phyloP scores from a whole-genome alignment of 2,888 invertebrate genomes.

The Mamestra brassicae region DNA sequence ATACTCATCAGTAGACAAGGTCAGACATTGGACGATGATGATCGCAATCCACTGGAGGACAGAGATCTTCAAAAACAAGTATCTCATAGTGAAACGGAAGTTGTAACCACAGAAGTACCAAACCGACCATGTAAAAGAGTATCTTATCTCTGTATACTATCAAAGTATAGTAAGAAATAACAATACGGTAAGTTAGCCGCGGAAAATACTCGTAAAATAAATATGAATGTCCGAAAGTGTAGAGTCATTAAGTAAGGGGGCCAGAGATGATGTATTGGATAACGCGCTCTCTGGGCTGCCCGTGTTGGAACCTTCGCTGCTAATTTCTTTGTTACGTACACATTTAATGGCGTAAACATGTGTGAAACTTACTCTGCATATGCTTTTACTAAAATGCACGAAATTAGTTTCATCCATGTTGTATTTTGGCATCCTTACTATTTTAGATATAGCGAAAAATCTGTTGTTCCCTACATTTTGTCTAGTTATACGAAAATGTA shows the following conservation, averaged over 20 bases:
- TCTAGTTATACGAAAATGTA: too few relatives aligned
- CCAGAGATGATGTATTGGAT: constrained; percentile 50
- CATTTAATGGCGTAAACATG: constrained; percentile 8
- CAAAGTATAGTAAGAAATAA: constrained; percentile 44
- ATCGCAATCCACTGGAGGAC: not conserved
- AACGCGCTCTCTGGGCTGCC: constrained; percentile 36
- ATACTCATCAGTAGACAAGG: not conserved
- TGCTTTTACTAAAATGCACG: not conserved
- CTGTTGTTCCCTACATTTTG: too few relatives aligned
- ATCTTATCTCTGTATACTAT: constrained; percentile 23
- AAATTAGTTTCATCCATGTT: not conserved
- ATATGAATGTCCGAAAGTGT: constrained; percentile 55
- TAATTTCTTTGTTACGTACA: constrained; percentile 45
- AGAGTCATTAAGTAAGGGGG: constrained; percentile 59
- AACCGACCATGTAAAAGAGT: not conserved
- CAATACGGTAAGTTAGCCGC: constrained; percentile 35
- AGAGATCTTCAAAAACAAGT: constrained; percentile 2
- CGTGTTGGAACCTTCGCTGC: constrained; percentile 1
- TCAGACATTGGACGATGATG: too few relatives aligned
- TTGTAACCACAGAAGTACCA: not conserved
- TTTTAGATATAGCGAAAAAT: too few relatives aligned
- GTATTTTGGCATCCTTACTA: not conserved
- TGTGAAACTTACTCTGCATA: not conserved
- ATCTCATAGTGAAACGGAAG: constrained; percentile 5
- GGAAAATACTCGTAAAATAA: constrained; percentile 44